These are phyloP conservation scores for Musca vetustissima DNA, from an alignment of 1,140 invertebrate genomes.

Conservation along the genomic window DNA sequence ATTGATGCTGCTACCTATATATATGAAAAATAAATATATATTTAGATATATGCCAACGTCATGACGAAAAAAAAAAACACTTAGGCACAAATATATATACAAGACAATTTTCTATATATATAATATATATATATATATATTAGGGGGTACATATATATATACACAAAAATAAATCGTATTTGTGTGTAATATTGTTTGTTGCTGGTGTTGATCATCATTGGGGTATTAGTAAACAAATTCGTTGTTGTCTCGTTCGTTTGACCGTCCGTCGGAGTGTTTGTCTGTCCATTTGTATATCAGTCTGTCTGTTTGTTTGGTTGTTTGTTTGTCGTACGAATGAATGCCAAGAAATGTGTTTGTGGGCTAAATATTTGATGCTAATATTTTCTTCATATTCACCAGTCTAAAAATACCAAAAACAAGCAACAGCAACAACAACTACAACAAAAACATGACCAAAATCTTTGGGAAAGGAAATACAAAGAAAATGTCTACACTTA, in stretches of 20 bases:
- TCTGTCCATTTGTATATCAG: no score
- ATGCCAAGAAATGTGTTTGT: constrained; percentile 17
- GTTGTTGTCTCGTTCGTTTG: not conserved
- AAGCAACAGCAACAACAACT: no score
- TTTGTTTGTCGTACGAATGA: not conserved
- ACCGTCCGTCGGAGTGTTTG: no score
- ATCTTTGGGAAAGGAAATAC: no score
- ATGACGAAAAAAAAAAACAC: not conserved
- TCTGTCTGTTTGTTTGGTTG: no score
- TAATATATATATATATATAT: no score
- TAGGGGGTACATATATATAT: constrained; percentile 2
- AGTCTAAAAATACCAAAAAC: not conserved
- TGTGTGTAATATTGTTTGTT: not conserved
- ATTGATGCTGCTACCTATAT: not conserved
- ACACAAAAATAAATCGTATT: not conserved
- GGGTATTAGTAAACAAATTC: constrained; percentile 17
- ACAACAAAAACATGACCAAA: no score
- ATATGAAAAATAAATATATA: not conserved
- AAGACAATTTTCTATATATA: no score
- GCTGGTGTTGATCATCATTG: no score
- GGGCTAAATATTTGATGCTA: constrained; percentile 9
- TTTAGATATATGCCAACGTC: constrained; percentile 12
- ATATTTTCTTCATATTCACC: constrained; percentile 18
- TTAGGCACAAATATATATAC: no score
- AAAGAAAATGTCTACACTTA: no score